These are phyloP conservation scores for Drosophila dunni DNA, from an alignment of 1,140 invertebrate species.

Conservation along the genomic window DNA sequence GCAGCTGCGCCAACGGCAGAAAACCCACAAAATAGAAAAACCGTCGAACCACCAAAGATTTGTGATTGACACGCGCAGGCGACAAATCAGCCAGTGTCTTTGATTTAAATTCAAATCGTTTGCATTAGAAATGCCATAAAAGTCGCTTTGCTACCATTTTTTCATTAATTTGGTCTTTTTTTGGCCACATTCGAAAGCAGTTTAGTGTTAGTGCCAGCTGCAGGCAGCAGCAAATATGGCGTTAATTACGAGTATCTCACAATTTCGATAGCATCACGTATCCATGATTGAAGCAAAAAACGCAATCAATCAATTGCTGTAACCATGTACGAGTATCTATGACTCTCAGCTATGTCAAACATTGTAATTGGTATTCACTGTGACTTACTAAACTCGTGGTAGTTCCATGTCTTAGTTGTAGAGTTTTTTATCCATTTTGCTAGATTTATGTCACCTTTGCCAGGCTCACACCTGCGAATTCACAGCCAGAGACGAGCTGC, in stretches of 20 bases:
- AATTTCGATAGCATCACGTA: conserved; percentile 80
- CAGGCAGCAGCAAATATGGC: conserved; percentile 69
- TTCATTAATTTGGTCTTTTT: neutral
- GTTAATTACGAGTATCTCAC: conserved; percentile 79
- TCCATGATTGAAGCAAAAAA: conserved; percentile 70
- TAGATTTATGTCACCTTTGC: conserved; percentile 64
- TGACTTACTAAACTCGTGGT: conserved; percentile 29
- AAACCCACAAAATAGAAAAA: conserved; percentile 6
- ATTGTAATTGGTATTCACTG: conserved; percentile 72
- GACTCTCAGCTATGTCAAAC: conserved; percentile 68
- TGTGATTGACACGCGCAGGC: conserved; percentile 79
- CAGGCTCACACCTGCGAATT: conserved; percentile 59
- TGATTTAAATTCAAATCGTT: conserved; percentile 78
- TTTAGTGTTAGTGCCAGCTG: conserved; percentile 49
- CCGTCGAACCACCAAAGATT: conserved; percentile 25
- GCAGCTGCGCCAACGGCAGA: conserved; percentile 28
- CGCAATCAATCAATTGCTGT: conserved; percentile 76
- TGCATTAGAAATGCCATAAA: conserved; percentile 78
- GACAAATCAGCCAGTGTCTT: conserved; percentile 73
- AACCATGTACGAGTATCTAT: conserved; percentile 55
- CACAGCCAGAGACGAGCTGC: conserved; percentile 14
- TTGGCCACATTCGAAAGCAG: conserved; percentile 52
- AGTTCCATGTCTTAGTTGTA: conserved; percentile 6
- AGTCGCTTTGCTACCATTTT: conserved; percentile 57
- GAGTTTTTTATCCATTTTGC: conserved; percentile 35